phyloP scores from a whole-genome alignment of 2,113 vertebrate species.

The Rafetus swinhoei region DNA sequence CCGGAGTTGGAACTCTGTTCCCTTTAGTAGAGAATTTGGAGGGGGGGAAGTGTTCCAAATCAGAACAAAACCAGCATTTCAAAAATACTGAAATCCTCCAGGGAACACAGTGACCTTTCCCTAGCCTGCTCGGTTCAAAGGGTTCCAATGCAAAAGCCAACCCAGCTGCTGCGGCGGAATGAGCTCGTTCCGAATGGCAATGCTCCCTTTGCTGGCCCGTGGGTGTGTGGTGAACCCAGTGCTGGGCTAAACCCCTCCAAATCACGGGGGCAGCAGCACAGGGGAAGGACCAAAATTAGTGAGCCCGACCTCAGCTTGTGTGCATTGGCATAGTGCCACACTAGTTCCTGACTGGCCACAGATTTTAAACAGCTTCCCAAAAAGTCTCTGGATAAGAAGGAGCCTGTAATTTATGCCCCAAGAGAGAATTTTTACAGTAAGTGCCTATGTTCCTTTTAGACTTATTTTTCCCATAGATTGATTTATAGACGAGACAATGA shows the following conservation, averaged over 20 bases:
- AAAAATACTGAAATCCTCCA: not conserved
- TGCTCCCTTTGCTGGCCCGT: not conserved
- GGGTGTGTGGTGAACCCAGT: not conserved
- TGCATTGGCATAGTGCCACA: not conserved
- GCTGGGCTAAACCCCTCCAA: not conserved
- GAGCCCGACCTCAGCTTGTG: not conserved
- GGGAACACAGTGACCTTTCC: not conserved
- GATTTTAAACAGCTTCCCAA: not conserved
- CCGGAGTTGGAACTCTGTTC: not conserved
- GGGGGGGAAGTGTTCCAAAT: not conserved
- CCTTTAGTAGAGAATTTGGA: not conserved
- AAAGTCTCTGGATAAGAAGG: not conserved
- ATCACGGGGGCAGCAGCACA: too few relatives aligned
- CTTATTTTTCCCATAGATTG: conserved; percentile 9
- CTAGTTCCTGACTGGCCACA: not conserved
- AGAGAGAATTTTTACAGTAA: not conserved
- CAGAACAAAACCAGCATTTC: not conserved
- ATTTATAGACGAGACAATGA: conserved; percentile 21
- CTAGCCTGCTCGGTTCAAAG: not conserved
- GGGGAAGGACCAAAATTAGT: not conserved
- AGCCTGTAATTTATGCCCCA: not conserved
- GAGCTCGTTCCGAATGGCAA: not conserved
- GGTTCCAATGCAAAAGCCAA: not conserved
- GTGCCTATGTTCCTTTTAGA: conserved; percentile 27
- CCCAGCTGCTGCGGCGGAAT: not conserved